A percentile compares a stretch with the other conserved stretches of the same genome.
Evolutionary conservation across 1,140 invertebrate species (phyloP).

Genomic region (Colletes gigas): DNA sequence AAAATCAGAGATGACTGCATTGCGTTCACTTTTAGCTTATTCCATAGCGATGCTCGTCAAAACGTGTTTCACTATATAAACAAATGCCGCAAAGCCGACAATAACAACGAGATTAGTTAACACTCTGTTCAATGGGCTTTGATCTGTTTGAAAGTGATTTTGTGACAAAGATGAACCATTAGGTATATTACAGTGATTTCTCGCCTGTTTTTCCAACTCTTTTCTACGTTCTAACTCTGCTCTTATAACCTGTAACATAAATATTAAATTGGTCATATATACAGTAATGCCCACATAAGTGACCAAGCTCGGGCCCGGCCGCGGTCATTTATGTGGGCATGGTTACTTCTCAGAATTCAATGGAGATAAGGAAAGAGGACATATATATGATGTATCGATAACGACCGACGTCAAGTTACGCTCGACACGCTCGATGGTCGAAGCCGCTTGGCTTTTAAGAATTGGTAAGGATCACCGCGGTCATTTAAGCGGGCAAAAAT

Average conservation of each 20-base stretch:
- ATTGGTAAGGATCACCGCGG: too few species aligned
- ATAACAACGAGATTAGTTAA: constrained; percentile 91
- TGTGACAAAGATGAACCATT: constrained; percentile 78
- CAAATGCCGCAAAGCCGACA: constrained; percentile 92
- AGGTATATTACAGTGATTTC: constrained; percentile 70
- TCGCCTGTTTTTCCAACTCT: constrained; percentile 77
- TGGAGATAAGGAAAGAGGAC: too few species aligned
- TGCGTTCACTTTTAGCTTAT: constrained; percentile 57
- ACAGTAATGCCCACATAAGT: neutral
- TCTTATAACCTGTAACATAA: constrained; percentile 73
- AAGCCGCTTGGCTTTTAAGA: too few species aligned
- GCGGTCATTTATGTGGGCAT: too few species aligned
- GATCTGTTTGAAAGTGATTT: constrained; percentile 82
- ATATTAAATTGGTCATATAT: neutral
- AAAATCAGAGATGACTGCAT: constrained; percentile 14
- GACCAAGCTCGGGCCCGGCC: too few species aligned
- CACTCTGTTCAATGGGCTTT: constrained; percentile 87
- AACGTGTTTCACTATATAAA: constrained; percentile 93
- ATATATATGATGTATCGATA: too few species aligned
- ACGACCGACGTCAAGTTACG: too few species aligned
- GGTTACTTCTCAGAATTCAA: too few species aligned
- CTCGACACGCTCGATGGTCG: too few species aligned
- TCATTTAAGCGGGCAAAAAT: too few species aligned
- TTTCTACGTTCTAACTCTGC: constrained; percentile 79
- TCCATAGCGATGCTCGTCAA: constrained; percentile 81